Percentiles rank a stretch among this genome's conserved stretches.
phyloP scores from a whole-genome alignment of 2,113 vertebrate genomes.

The Piaya cayana region DNA sequence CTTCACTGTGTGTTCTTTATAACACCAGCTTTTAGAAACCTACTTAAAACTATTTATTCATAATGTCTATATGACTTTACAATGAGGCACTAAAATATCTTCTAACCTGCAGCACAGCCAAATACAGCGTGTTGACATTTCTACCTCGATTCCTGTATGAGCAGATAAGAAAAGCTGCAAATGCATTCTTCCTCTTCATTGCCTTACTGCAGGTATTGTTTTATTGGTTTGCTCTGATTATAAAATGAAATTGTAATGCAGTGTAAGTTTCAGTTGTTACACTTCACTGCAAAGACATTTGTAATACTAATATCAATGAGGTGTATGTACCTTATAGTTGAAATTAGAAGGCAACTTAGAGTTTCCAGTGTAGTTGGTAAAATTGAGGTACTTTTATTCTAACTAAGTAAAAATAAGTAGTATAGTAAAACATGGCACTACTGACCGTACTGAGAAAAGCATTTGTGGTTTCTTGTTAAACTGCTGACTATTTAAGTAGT shows the following conservation, averaged over 20 bases:
- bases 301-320: neutral
- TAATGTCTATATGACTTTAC: neutral
- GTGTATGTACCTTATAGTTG: neutral
- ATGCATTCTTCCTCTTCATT: slow-evolving; percentile 99
- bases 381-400: neutral
- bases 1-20: neutral
- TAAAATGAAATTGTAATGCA: neutral
- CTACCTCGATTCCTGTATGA: slow-evolving; percentile 98
- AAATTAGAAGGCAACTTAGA: neutral
- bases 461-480: neutral
- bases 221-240: neutral
- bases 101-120: slow-evolving; percentile 87
- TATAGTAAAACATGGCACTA: neutral
- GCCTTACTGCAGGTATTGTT: slow-evolving; percentile 95
- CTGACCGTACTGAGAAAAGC: neutral
- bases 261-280: neutral
- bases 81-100: neutral
- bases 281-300: neutral
- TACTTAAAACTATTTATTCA: neutral
- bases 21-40: neutral
- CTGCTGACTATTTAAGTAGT: neutral
- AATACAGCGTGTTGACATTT: slow-evolving; percentile 96
- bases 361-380: neutral
- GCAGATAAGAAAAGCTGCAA: slow-evolving; percentile 98
- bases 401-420: neutral